A percentile compares a stretch with the other conserved stretches of the same genome.
phyloP scores from a whole-genome alignment of 2,888 invertebrate genomes.

The Globia sparganii region DNA sequence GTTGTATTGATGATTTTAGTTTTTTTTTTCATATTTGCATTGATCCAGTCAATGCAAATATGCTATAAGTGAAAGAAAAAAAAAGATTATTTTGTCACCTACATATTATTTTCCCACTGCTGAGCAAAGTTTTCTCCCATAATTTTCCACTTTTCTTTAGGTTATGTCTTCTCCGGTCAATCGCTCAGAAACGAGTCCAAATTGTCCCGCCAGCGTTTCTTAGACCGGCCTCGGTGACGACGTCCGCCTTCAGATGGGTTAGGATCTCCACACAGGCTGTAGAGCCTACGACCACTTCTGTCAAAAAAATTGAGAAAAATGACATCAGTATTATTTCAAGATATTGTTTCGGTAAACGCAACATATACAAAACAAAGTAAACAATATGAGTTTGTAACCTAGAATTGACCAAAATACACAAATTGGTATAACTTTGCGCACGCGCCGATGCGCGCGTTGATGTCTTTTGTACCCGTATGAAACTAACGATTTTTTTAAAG shows the following conservation, averaged over 20 bases:
- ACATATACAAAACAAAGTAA: not conserved
- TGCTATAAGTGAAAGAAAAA: not conserved
- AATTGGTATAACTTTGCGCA: slow-evolving; percentile 57
- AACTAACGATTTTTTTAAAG: slow-evolving; percentile 16
- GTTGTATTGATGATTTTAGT: too few species aligned
- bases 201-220: too few species aligned
- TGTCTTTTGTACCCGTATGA: slow-evolving; percentile 72
- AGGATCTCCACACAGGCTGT: too few species aligned
- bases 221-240: too few species aligned
- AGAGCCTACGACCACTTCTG: not conserved
- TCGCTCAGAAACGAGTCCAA: too few species aligned
- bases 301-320: not conserved
- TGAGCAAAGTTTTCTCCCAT: too few species aligned
- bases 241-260: too few species aligned
- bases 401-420: slow-evolving; percentile 13
- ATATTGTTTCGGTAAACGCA: not conserved
- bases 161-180: too few species aligned
- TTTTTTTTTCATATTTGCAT: too few species aligned
- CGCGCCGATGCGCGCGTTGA: slow-evolving; percentile 73
- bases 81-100: not conserved
- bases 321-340: not conserved
- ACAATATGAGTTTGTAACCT: not conserved
- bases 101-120: too few species aligned
- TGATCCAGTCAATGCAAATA: too few species aligned
- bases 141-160: too few species aligned